Evolutionary conservation across 2,113 vertebrate species (phyloP).

Genomic region (Salvator merianae): DNA sequence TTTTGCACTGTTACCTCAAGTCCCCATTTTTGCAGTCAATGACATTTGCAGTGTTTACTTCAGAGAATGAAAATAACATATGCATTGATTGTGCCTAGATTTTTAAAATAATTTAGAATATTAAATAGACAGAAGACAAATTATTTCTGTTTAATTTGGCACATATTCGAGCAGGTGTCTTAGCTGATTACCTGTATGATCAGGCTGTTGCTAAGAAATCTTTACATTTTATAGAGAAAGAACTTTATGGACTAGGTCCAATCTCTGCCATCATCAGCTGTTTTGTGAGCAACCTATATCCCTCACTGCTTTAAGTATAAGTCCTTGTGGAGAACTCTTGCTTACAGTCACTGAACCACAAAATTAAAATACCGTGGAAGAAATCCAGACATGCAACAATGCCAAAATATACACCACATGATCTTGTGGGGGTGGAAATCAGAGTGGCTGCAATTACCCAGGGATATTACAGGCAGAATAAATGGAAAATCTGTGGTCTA

Average conservation of each 20-base stretch:
- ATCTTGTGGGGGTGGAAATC: slow-evolving; percentile 50
- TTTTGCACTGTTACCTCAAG: too few species aligned
- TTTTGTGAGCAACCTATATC: slow-evolving; percentile 58
- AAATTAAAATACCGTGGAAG: slow-evolving; percentile 78
- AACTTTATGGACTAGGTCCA: slow-evolving; percentile 18
- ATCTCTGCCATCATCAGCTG: slow-evolving; percentile 57
- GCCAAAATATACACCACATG: slow-evolving; percentile 70
- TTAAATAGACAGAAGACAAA: too few species aligned
- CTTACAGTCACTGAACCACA: slow-evolving; percentile 79
- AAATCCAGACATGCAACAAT: slow-evolving; percentile 71
- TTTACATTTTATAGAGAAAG: neutral
- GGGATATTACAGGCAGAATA: slow-evolving; percentile 72
- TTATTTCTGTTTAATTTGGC: too few species aligned
- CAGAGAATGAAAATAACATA: too few species aligned
- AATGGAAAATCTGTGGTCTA: slow-evolving; percentile 75
- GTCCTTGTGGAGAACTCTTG: slow-evolving; percentile 67
- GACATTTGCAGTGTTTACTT: too few species aligned
- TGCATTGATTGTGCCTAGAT: too few species aligned
- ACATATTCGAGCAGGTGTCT: too few species aligned
- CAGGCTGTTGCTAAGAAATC: neutral
- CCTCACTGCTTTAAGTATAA: slow-evolving; percentile 73
- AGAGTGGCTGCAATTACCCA: slow-evolving; percentile 76
- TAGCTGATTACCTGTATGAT: too few species aligned
- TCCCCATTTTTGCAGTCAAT: too few species aligned
- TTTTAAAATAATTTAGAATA: too few species aligned